Percentiles rank a stretch among this genome's conserved stretches.
Conservation (phyloP, 1,140 invertebrate genomes). For the Acromyrmex echinatior region DNA sequence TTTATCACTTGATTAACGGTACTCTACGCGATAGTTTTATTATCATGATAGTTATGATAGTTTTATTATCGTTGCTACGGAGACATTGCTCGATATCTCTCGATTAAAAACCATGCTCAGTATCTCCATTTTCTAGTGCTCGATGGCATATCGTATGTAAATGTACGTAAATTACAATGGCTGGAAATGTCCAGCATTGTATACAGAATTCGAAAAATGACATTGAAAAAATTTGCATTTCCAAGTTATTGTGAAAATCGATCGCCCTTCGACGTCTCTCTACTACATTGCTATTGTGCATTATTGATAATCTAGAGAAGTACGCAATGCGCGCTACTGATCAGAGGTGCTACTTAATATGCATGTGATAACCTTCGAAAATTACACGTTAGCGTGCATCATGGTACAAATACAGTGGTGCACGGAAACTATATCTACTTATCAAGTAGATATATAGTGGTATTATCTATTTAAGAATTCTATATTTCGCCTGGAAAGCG, state of each 20-base stretch:
- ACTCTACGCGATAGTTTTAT: background rate
- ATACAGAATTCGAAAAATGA: background rate
- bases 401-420: background rate
- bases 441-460: background rate
- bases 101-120: constrained; percentile 34
- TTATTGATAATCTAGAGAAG: constrained; percentile 21
- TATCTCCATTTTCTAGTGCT: background rate
- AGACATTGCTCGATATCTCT: background rate
- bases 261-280: background rate
- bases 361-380: constrained; percentile 9
- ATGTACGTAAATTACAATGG: background rate
- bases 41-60: background rate
- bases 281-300: constrained; percentile 6
- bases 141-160: background rate
- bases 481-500: background rate
- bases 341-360: constrained; percentile 31
- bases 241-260: constrained; percentile 2
- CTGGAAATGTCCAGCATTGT: background rate
- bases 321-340: constrained; percentile 20
- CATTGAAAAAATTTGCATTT: background rate
- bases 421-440: background rate
- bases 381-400: background rate
- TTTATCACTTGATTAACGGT: constrained; percentile 20
- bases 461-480: background rate
- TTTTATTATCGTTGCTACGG: background rate